Evolutionary conservation across 2,888 invertebrate genomes (phyloP), one percentile per base, ranked within the genome.

Genomic region (Drosophila prolongata): DNA sequence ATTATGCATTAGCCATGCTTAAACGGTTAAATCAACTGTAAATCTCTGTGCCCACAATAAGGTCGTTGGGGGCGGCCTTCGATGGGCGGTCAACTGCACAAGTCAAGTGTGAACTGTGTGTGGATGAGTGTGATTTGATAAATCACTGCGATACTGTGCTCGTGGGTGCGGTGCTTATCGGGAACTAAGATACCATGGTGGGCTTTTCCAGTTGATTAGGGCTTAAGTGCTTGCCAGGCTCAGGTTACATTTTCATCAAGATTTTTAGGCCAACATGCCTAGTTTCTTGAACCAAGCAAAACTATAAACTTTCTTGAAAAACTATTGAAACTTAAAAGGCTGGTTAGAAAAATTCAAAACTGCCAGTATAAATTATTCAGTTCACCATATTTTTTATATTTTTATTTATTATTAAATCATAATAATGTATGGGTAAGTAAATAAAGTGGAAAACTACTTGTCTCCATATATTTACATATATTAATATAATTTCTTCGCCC

Each of bases 11-110:
- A 87, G 85, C 78, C 82, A 75, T 75, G 77, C 78, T 77, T 75
- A 77, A 77, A 76, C 75, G 80, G 73, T 83, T 85, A 85, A 87
- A 85, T 87, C 86, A 88, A 80, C 87, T 87, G 87, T 82, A 79
- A 89, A 89, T 80, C 83, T 75, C 46, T 50, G 40, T 54, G 43
- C 16, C 66, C 79, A 76, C 68, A 80, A 67, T 66, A 69, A 66
- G 87, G 78, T 83, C 78, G 66, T 24, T 24, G 19, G 74, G 55
- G 66, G 62, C 40, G 37, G 37, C 57, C 60, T 44, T 60, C 30
- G 44, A 69, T 78, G 76, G 75, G 75, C 75, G 62, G 62, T 66
- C 71, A 83, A 70, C 69, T 70, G 88, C 49, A 62, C 64, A 70
- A 72, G 55, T 71, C 74, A 71, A 74, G 70, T 71, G 70, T 74